Conservation (phyloP, 2,797 vertebrate genomes). For the Argya squamiceps region DNA sequence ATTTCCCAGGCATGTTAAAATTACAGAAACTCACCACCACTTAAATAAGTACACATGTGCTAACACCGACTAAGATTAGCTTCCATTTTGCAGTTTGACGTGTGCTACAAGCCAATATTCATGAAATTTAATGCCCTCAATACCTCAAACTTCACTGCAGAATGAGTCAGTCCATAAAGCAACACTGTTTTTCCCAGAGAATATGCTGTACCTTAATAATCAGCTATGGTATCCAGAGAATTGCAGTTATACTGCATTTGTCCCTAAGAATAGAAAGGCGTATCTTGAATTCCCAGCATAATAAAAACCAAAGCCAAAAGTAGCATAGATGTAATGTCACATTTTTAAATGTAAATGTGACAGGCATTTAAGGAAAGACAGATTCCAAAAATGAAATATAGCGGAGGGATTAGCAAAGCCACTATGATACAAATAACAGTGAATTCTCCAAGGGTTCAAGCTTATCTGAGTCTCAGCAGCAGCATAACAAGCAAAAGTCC, state of each 20-base stretch:
- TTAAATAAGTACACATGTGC: background rate
- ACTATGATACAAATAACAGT: constrained; percentile 40
- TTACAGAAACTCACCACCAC: background rate
- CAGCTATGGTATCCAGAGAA: background rate
- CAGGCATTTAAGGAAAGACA: constrained; percentile 29
- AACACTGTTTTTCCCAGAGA: background rate
- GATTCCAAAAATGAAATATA: constrained; percentile 64
- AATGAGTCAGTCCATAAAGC: background rate
- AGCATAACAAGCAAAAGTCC: constrained; percentile 35
- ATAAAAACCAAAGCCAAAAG: constrained; percentile 19
- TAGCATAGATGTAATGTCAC: background rate
- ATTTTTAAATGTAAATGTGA: constrained; percentile 48
- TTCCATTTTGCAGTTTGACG: background rate
- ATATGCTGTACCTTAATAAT: background rate
- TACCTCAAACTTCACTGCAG: background rate
- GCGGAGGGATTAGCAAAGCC: constrained; percentile 20
- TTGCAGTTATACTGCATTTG: background rate
- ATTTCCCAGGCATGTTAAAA: background rate
- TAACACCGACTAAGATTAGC: background rate
- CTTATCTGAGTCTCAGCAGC: constrained; percentile 65
- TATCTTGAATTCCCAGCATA: background rate
- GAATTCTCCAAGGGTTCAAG: constrained; percentile 60
- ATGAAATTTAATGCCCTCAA: background rate
- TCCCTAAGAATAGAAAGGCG: background rate
- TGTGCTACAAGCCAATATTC: background rate